Evolutionary conservation across 2,113 vertebrate species (phyloP).

Genomic region (Lonchura striata): DNA sequence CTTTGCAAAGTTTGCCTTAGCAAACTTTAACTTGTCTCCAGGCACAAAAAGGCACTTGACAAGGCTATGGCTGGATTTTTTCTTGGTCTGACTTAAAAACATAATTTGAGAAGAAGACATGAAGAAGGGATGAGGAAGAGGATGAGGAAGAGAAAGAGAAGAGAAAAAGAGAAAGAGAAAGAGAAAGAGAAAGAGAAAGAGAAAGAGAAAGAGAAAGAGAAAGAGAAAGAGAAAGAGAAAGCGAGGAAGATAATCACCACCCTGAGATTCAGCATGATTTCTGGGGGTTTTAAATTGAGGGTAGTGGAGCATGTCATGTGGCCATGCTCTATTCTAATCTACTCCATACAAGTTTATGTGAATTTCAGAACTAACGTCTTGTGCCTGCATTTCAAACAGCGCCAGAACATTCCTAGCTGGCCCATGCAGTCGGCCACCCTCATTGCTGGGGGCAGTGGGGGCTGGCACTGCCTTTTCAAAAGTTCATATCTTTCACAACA

Average conservation of each 20-base stretch:
- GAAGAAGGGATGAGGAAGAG: neutral
- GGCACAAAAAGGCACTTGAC: neutral
- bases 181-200: neutral
- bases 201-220: neutral
- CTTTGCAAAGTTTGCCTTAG: neutral
- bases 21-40: neutral
- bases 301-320: neutral
- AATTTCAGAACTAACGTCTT: neutral
- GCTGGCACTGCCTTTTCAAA: neutral
- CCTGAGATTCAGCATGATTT: neutral
- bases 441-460: neutral
- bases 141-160: neutral
- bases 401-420: neutral
- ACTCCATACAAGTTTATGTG: neutral
- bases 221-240: neutral
- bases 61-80: neutral
- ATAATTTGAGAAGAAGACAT: neutral
- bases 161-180: neutral
- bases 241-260: neutral
- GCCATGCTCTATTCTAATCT: neutral
- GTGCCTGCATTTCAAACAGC: neutral
- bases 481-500: rapidly evolving
- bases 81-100: neutral
- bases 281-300: neutral
- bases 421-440: neutral